phyloP scores from a whole-genome alignment of 2,113 vertebrate genomes.

The Hypanus sabinus region DNA sequence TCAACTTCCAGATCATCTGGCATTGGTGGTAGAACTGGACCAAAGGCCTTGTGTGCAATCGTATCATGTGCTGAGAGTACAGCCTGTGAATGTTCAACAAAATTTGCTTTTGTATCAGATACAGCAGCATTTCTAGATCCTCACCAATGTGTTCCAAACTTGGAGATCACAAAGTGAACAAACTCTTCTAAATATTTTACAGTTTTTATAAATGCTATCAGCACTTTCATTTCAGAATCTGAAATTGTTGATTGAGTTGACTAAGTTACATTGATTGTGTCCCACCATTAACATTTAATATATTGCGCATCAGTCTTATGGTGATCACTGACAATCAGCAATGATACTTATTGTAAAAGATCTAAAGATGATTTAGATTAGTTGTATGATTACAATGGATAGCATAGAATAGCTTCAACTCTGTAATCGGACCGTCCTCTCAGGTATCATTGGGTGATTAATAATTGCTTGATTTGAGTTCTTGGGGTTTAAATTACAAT shows the following conservation, averaged over 20 bases:
- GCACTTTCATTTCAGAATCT: neutral
- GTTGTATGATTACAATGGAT: neutral
- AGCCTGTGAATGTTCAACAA: slow-evolving; percentile 58
- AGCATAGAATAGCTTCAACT: neutral
- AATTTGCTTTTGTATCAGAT: neutral
- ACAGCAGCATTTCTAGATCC: neutral
- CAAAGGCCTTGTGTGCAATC: slow-evolving; percentile 89
- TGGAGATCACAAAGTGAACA: neutral
- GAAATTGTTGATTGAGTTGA: neutral
- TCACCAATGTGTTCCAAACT: neutral
- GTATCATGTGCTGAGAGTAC: slow-evolving; percentile 85
- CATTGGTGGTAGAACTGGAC: slow-evolving; percentile 80
- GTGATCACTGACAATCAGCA: neutral
- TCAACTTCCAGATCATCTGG: slow-evolving; percentile 77
- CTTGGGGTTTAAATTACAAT: neutral
- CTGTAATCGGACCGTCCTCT: neutral
- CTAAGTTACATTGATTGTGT: neutral
- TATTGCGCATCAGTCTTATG: neutral
- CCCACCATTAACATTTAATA: neutral
- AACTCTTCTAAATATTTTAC: neutral
- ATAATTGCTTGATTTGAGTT: neutral
- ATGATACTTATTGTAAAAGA: neutral
- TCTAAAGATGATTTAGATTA: no score
- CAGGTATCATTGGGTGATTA: neutral
- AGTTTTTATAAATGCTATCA: no score